Evolutionary conservation across 2,888 invertebrate species (phyloP).

Genomic region (Diarsia dahlii): DNA sequence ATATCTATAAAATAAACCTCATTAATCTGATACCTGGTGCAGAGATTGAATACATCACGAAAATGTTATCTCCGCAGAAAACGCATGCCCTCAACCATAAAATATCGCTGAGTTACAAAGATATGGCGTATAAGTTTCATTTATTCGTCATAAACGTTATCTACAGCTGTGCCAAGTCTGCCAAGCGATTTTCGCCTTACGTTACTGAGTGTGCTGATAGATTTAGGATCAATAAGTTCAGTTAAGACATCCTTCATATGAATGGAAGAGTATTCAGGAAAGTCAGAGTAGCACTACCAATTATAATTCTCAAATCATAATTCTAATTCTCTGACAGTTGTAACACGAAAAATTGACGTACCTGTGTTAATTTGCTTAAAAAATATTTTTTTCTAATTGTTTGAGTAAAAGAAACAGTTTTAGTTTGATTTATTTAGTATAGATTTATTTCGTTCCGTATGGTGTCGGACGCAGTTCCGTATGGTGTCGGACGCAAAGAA

Average conservation of each 20-base stretch:
- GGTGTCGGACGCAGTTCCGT: no score
- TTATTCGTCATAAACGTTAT: constrained; percentile 41
- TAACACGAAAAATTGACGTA: neutral
- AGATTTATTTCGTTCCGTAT: neutral
- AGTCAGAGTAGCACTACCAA: neutral
- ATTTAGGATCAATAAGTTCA: constrained; percentile 17
- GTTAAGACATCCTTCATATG: neutral
- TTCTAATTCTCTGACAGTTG: neutral
- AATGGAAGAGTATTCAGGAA: neutral
- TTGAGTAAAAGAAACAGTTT: neutral
- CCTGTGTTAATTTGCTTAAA: neutral
- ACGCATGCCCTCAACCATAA: neutral
- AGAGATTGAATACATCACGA: neutral
- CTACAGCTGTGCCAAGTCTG: neutral
- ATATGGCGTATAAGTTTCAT: constrained; percentile 29
- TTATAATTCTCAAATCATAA: neutral
- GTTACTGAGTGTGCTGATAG: neutral
- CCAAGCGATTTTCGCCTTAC: neutral
- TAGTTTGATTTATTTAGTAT: no score
- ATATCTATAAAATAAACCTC: neutral
- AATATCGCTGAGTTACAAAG: constrained; percentile 7
- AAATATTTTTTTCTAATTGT: no score
- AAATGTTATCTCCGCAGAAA: constrained; percentile 6
- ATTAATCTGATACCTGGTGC: neutral
- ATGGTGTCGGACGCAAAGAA: no score